Conservation (phyloP, 2,797 vertebrate genomes). For the Erithacus rubecula region DNA sequence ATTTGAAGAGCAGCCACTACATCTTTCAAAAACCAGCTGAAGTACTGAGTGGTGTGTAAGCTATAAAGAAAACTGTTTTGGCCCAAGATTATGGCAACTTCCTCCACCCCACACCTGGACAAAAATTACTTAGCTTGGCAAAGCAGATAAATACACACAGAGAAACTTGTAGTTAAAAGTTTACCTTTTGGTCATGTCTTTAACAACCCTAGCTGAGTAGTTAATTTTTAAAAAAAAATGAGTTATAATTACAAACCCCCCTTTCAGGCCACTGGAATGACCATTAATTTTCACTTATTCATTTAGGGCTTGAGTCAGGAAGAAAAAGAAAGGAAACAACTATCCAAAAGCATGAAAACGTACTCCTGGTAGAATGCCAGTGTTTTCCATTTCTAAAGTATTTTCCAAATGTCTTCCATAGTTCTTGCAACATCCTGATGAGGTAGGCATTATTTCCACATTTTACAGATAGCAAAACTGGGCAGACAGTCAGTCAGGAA, state of each 20-base stretch:
- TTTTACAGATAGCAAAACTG: background rate
- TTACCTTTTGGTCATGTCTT: slow-evolving; percentile 13
- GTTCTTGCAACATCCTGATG: slow-evolving; percentile 38
- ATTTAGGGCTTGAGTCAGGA: background rate
- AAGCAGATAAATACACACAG: background rate
- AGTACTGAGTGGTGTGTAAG: slow-evolving; percentile 32
- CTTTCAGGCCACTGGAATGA: background rate
- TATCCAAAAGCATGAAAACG: background rate
- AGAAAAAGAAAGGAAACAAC: background rate
- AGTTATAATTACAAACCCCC: background rate
- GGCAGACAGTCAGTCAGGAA: background rate
- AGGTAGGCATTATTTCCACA: slow-evolving; percentile 44
- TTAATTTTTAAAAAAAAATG: background rate
- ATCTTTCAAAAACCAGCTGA: slow-evolving; percentile 33
- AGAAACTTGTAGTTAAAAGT: slow-evolving; percentile 23
- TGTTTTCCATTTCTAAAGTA: background rate
- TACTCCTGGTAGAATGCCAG: background rate
- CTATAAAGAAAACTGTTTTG: background rate
- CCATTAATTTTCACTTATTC: background rate
- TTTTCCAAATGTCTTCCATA: background rate
- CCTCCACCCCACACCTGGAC: background rate
- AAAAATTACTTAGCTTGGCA: slow-evolving; percentile 31
- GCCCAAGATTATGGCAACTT: slow-evolving; percentile 23
- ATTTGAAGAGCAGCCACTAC: slow-evolving; percentile 30
- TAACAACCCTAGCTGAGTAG: background rate